Evolutionary conservation across 2,113 vertebrate genomes (phyloP).

Genomic region (Isichthys henryi): DNA sequence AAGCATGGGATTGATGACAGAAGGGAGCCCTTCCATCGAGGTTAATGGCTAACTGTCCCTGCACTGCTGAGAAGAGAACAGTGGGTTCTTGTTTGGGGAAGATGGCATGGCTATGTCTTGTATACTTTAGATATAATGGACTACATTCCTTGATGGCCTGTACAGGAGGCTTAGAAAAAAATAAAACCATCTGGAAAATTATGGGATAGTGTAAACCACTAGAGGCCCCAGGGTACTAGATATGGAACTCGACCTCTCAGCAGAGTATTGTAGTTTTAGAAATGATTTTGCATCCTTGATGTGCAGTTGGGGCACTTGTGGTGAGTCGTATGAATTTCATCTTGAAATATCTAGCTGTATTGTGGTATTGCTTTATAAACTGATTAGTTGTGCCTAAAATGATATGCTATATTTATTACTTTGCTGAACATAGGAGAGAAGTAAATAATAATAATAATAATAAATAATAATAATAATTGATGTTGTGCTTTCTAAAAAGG

Average conservation of each 20-base stretch:
- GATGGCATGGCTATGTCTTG: background rate
- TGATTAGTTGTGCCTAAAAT: too few species aligned
- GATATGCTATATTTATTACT: too few species aligned
- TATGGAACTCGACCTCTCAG: background rate
- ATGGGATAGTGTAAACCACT: background rate
- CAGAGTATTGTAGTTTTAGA: background rate
- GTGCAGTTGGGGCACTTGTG: background rate
- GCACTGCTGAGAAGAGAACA: background rate
- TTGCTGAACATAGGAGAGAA: too few species aligned
- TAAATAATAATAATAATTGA: too few species aligned
- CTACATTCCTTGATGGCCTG: background rate
- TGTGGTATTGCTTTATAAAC: background rate
- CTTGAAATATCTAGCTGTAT: background rate
- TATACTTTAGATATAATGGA: background rate
- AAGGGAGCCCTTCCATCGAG: background rate
- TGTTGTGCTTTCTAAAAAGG: background rate
- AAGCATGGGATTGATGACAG: background rate
- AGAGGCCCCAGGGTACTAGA: background rate
- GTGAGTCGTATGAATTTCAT: background rate
- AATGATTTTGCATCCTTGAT: background rate
- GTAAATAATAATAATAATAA: too few species aligned
- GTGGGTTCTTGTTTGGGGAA: background rate
- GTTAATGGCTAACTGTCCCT: background rate
- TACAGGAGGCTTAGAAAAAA: background rate
- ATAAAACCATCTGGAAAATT: background rate